A percentile compares a stretch with the other conserved stretches of the same genome.
These are phyloP conservation scores for Luscinia megarhynchos DNA, from an alignment of 2,797 vertebrate species.

Conservation along the genomic window DNA sequence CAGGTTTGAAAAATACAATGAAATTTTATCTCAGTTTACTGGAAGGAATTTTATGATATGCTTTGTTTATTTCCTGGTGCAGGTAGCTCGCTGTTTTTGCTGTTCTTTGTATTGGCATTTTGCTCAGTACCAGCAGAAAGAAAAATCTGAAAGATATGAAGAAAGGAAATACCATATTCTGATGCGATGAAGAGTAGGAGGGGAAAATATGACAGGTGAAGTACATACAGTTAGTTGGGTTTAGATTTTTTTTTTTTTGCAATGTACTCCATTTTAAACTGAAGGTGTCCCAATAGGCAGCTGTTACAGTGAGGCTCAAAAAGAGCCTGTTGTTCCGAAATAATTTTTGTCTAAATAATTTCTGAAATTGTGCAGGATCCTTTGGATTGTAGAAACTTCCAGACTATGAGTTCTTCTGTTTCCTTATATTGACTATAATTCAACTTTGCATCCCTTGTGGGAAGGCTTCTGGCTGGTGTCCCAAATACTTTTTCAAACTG, in stretches of 20 bases:
- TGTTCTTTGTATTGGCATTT: not conserved
- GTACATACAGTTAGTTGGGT: not conserved
- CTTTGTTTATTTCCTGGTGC: not conserved
- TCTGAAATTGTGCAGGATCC: not conserved
- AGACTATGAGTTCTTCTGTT: not conserved
- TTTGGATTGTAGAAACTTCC: not conserved
- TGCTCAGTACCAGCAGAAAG: not conserved
- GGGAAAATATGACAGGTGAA: not conserved
- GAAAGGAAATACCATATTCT: not conserved
- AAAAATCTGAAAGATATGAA: not conserved
- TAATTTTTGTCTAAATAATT: not conserved
- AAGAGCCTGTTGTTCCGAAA: not conserved
- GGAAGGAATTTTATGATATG: not conserved
- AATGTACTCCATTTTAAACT: not conserved
- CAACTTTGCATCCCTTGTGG: not conserved
- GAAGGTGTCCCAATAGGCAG: not conserved
- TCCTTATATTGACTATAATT: not conserved
- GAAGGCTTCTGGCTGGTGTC: not conserved
- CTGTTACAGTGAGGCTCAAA: not conserved
- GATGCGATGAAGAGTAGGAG: not conserved
- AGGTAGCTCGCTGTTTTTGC: not conserved
- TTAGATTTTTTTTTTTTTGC: not conserved
- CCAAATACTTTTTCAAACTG: not conserved
- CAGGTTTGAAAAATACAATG: not conserved
- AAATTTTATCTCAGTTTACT: not conserved